Conservation (phyloP, 2,113 vertebrate species). For the Ifrita kowaldi region DNA sequence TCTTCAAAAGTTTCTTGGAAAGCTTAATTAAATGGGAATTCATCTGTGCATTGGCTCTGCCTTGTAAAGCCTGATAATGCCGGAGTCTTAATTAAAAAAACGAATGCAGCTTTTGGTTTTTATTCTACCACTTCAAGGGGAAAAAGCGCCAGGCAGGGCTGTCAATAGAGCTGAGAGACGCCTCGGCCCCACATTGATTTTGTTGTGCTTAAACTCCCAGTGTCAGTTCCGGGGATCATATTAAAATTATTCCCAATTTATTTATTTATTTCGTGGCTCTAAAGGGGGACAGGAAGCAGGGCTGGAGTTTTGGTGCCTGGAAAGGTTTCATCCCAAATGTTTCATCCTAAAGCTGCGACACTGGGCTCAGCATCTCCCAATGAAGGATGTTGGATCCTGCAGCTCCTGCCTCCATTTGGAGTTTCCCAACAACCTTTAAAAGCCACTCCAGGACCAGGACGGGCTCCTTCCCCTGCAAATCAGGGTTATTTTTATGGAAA, state of each 20-base stretch:
- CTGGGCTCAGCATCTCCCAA: background rate
- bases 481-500: background rate
- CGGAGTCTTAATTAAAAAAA: constrained; percentile 69
- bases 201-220: background rate
- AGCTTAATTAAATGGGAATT: constrained; percentile 75
- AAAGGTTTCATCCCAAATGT: background rate
- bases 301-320: background rate
- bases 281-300: background rate
- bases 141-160: background rate
- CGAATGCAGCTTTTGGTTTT: constrained; percentile 54
- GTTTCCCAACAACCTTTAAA: background rate
- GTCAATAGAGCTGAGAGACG: constrained; percentile 19
- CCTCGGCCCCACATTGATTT: constrained; percentile 33
- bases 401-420: background rate
- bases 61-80: constrained; percentile 69
- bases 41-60: constrained; percentile 65
- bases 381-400: background rate
- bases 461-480: background rate
- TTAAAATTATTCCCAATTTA: background rate
- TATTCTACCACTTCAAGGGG: constrained; percentile 56
- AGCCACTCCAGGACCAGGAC: background rate
- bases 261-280: background rate
- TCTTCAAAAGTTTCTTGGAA: constrained; percentile 71
- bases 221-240: background rate
- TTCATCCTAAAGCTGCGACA: background rate